These are phyloP conservation scores for Lysandra bellargus DNA, from an alignment of 2,888 invertebrate species.

Conservation along the genomic window DNA sequence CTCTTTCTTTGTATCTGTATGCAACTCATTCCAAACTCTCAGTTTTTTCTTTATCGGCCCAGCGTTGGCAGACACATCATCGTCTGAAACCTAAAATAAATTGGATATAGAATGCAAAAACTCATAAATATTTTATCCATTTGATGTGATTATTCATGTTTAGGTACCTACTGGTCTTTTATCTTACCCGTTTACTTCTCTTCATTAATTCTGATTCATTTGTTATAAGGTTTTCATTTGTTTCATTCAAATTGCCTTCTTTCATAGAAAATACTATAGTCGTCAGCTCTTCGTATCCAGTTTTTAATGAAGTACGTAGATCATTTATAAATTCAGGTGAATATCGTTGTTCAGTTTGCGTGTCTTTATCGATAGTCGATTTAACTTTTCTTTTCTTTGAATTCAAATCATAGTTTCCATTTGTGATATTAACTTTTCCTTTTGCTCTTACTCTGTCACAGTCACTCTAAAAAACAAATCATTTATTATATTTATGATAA, in stretches of 20 bases:
- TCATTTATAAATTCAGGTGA: constrained; percentile 3
- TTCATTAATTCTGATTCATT: not conserved
- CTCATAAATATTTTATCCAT: not conserved
- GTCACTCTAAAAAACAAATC: not conserved
- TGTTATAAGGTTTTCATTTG: not conserved
- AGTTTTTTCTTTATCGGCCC: constrained; percentile 20
- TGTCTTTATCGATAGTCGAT: not conserved
- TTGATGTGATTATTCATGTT: not conserved
- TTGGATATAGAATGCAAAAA: not conserved
- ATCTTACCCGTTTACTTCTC: constrained; percentile 9
- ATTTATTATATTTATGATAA: not conserved
- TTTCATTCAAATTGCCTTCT: not conserved
- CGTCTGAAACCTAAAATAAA: constrained; percentile 12
- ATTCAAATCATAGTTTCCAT: constrained; percentile 1
- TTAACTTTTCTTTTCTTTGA: constrained; percentile 3
- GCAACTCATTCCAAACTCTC: constrained; percentile 6
- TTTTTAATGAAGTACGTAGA: not conserved
- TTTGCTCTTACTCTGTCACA: constrained; percentile 1
- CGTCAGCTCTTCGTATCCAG: constrained; percentile 4
- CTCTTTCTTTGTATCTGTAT: not conserved
- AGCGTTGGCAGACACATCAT: not conserved
- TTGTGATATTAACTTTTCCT: not conserved
- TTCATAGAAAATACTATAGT: not conserved
- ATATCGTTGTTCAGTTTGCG: constrained; percentile 1
- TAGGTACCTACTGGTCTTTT: not conserved